Percentiles rank a stretch among this genome's conserved stretches.
Evolutionary conservation across 2,113 vertebrate species (phyloP).

Genomic region (Mixornis gularis): DNA sequence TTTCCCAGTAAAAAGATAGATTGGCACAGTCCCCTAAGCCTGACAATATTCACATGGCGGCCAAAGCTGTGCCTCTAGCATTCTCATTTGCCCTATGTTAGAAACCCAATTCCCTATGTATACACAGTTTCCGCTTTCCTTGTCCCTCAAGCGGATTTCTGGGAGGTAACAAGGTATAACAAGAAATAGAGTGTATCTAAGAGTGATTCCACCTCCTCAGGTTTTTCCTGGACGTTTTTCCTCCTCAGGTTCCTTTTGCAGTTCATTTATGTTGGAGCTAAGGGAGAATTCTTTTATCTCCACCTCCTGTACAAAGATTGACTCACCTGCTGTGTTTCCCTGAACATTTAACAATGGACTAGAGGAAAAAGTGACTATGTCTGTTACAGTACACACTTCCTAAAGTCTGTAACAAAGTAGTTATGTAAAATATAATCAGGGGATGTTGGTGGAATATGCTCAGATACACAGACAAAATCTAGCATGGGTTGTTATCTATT

Average conservation of each 20-base stretch:
- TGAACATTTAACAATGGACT: background rate
- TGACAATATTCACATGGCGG: background rate
- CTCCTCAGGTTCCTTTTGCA: background rate
- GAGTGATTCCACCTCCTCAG: background rate
- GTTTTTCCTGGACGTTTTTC: background rate
- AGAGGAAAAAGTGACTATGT: background rate
- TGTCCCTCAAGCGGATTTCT: background rate
- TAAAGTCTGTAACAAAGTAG: background rate
- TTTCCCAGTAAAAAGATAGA: background rate
- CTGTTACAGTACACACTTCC: background rate
- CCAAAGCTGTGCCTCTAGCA: background rate
- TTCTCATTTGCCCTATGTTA: background rate
- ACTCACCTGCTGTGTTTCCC: background rate
- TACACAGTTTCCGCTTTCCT: background rate
- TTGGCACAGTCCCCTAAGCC: background rate
- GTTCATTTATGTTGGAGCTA: background rate
- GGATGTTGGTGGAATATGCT: background rate
- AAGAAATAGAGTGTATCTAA: background rate
- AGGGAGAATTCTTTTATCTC: background rate
- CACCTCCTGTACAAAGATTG: background rate
- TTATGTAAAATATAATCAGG: accelerated
- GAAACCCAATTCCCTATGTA: background rate
- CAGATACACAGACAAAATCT: background rate
- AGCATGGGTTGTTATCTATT: background rate
- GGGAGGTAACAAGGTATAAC: background rate